Evolutionary conservation across 1,140 invertebrate genomes (phyloP).

Genomic region (Cyrtorhinus lividipennis): DNA sequence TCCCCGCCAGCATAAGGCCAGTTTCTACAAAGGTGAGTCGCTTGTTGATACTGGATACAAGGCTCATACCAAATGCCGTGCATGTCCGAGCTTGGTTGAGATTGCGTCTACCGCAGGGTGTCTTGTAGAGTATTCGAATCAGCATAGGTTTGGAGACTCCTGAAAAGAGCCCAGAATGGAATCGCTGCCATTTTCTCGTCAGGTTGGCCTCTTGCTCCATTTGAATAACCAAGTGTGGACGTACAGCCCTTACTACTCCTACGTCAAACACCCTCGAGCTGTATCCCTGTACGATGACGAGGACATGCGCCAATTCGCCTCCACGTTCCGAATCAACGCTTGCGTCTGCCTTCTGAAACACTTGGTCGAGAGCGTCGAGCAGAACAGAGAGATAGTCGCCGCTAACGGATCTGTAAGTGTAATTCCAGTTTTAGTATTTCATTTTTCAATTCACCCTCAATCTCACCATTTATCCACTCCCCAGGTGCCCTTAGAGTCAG

Average conservation of each 20-base stretch:
- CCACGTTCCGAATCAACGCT: slow-evolving; percentile 77
- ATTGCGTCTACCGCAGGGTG: neutral
- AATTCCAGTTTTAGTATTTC: slow-evolving; percentile 12
- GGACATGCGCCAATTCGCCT: slow-evolving; percentile 73
- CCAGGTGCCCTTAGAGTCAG: slow-evolving; percentile 43
- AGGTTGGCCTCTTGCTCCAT: slow-evolving; percentile 59
- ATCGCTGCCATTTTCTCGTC: slow-evolving; percentile 17
- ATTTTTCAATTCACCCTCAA: neutral
- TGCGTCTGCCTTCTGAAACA: slow-evolving; percentile 70
- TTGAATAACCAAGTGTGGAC: slow-evolving; percentile 81
- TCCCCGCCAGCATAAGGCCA: slow-evolving; percentile 20
- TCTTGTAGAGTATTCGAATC: too few relatives aligned
- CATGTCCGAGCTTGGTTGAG: too few relatives aligned
- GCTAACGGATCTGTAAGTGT: slow-evolving; percentile 38
- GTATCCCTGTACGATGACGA: slow-evolving; percentile 75
- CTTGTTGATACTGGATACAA: too few relatives aligned
- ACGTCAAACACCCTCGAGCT: slow-evolving; percentile 71
- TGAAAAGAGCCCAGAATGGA: neutral
- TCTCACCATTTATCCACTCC: slow-evolving; percentile 5
- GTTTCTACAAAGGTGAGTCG: slow-evolving; percentile 25
- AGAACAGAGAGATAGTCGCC: slow-evolving; percentile 28
- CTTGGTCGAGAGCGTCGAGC: slow-evolving; percentile 42
- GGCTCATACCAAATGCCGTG: too few relatives aligned
- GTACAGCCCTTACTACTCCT: slow-evolving; percentile 61
- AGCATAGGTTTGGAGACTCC: neutral